Percentiles rank a stretch among this genome's conserved stretches.
Conservation (phyloP, 1,140 invertebrate genomes). For the Caenorhabditis remanei region DNA sequence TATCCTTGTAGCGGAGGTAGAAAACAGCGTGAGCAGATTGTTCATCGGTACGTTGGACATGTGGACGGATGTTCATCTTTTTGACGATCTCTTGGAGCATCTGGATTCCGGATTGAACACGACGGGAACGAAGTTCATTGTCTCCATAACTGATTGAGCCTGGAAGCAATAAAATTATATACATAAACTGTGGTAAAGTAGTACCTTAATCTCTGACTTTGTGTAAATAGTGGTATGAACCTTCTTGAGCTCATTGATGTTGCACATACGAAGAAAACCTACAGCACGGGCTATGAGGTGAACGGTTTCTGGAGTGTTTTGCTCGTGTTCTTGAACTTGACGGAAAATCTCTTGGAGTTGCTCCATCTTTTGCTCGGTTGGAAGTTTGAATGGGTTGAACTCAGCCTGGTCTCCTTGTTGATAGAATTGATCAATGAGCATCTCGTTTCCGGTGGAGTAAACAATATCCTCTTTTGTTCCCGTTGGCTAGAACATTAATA, state of each 20-base stretch:
- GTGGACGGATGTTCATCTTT: constrained; percentile 59
- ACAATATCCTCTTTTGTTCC: constrained; percentile 55
- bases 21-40: constrained; percentile 62
- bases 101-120: constrained; percentile 46
- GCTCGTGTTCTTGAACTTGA: constrained; percentile 41
- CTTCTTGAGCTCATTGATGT: constrained; percentile 57
- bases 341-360: constrained; percentile 56
- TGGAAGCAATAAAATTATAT: not conserved
- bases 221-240: constrained; percentile 63
- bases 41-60: constrained; percentile 51
- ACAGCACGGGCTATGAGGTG: constrained; percentile 67
- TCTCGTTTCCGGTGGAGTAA: constrained; percentile 60
- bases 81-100: constrained; percentile 62
- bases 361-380: constrained; percentile 59
- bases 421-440: constrained; percentile 62
- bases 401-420: constrained; percentile 64
- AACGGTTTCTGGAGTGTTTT: constrained; percentile 51
- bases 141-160: too few species aligned
- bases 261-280: constrained; percentile 60
- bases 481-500: constrained; percentile 2
- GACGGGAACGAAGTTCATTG: constrained; percentile 28
- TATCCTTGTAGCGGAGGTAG: constrained; percentile 66
- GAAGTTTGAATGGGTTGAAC: constrained; percentile 57
- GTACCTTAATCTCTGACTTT: constrained; percentile 56
- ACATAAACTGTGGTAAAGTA: not conserved